phyloP scores from a whole-genome alignment of 2,113 vertebrate species.

The Perognathus longimembris region DNA sequence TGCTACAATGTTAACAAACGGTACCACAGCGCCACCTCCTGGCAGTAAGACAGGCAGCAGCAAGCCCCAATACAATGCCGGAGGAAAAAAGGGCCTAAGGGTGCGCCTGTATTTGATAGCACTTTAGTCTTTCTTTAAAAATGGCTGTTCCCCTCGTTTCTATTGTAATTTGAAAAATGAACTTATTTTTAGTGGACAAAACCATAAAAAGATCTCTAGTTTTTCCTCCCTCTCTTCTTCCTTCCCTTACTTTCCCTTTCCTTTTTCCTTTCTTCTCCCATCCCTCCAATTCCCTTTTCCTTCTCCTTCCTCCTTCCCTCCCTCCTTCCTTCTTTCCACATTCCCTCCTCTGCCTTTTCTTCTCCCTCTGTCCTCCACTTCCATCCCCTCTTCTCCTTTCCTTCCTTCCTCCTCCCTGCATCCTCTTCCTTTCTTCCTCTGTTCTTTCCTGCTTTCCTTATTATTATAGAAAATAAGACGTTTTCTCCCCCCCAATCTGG shows the following conservation, averaged over 20 bases:
- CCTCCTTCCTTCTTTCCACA: neutral
- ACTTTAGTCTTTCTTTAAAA: too few species aligned
- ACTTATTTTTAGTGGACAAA: constrained; percentile 1
- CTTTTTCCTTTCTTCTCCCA: too few species aligned
- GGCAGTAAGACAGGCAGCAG: constrained; percentile 35
- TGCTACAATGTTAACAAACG: constrained; percentile 26
- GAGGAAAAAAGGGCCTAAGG: neutral
- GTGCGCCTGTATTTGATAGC: neutral
- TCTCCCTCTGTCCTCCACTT: too few species aligned
- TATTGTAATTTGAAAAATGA: constrained; percentile 27
- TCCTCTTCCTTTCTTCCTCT: too few species aligned
- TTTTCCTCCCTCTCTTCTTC: neutral
- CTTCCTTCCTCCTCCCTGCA: too few species aligned
- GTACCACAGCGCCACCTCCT: constrained; percentile 83
- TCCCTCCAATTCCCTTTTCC: neutral
- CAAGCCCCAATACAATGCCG: neutral
- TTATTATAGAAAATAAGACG: neutral
- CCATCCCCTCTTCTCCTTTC: too few species aligned
- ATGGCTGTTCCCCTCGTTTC: neutral
- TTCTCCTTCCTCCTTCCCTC: neutral
- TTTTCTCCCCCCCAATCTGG: neutral
- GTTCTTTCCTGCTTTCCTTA: too few species aligned
- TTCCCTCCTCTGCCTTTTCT: too few species aligned
- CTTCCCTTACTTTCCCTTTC: neutral
- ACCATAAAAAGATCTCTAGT: neutral